A percentile compares a stretch with the other conserved stretches of the same genome.
phyloP scores from a whole-genome alignment of 2,113 vertebrate species.

The Papio anubis region DNA sequence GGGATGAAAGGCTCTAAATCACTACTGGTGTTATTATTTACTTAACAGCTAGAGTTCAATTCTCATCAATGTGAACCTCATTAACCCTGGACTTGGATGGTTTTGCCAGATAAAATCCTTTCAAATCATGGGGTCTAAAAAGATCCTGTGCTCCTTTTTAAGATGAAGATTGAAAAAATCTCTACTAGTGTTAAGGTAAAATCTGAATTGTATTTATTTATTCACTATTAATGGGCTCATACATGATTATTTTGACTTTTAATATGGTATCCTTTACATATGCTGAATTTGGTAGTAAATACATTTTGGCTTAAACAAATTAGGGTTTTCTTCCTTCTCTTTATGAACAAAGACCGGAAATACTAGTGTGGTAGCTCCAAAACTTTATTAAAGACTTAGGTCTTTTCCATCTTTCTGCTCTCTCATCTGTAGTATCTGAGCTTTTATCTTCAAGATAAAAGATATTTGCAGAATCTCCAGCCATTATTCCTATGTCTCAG shows the following conservation, averaged over 20 bases:
- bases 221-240: background rate
- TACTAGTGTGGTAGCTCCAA: background rate
- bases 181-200: slow-evolving; percentile 28
- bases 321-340: background rate
- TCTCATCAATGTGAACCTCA: slow-evolving; percentile 58
- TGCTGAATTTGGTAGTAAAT: background rate
- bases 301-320: background rate
- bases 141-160: slow-evolving; percentile 4
- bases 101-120: slow-evolving; percentile 50
- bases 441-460: background rate
- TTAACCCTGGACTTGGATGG: slow-evolving; percentile 50
- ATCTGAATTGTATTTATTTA: background rate
- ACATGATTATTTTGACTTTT: slow-evolving; percentile 32
- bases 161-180: background rate
- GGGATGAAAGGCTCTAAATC: slow-evolving; percentile 42
- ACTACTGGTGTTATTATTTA: slow-evolving; percentile 64
- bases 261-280: background rate
- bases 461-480: background rate
- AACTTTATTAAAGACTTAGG: background rate
- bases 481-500: background rate
- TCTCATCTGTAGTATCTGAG: background rate
- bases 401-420: background rate
- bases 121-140: background rate
- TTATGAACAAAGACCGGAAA: background rate
- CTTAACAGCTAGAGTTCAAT: slow-evolving; percentile 61